Evolutionary conservation across 2,797 vertebrate species (phyloP), one percentile per base, ranked within the genome.

Genomic region (Mastacembelus armatus): DNA sequence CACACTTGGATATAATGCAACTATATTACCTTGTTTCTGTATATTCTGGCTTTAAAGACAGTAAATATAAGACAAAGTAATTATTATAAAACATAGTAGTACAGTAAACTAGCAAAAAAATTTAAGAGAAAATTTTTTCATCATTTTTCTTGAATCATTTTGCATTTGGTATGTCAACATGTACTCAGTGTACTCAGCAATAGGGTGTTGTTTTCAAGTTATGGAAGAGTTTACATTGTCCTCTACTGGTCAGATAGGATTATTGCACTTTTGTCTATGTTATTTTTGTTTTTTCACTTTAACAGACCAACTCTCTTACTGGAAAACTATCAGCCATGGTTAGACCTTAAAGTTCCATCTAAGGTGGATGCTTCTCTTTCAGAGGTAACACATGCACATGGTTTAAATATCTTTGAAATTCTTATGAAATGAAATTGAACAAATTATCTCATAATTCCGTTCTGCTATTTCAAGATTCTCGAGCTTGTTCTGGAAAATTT

Each of bases 311-410:
- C 96, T 22, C 91, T 98, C 58, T 89, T 98, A 61, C 90, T 99
- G 86, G 97, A 99, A 92, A 98, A 98, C 87, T 98, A 98, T 90
- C 98, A 98, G 66, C 98, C 98, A 0, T 99, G 98, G 98, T 83
- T 99, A 60, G 95, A 97, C 85, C 87, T 99, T 43, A 95, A 96
- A 86, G 92, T 99, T 73, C 92, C 95, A 55, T 98, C 97, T 35
- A 99, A 99, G 70, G 96, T 99, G 63, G 96, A 99, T 83, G 92
- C 95, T 16, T 98, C 98, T 7, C 94, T 99, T 11, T 97, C 97
- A 8, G 97, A 99, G 95, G 98, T 99, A 86, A 58, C 16, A 3
- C 19, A 36, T 42, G 1, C 1, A 21, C 1, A 21, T 54, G 3
- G 3, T 36, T 42, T 22, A 15, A 7, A 40, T 15, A 47, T n/a